Percentiles rank a stretch among this genome's conserved stretches.
phyloP scores from a whole-genome alignment of 2,888 invertebrate genomes.

The Microchrysa polita region DNA sequence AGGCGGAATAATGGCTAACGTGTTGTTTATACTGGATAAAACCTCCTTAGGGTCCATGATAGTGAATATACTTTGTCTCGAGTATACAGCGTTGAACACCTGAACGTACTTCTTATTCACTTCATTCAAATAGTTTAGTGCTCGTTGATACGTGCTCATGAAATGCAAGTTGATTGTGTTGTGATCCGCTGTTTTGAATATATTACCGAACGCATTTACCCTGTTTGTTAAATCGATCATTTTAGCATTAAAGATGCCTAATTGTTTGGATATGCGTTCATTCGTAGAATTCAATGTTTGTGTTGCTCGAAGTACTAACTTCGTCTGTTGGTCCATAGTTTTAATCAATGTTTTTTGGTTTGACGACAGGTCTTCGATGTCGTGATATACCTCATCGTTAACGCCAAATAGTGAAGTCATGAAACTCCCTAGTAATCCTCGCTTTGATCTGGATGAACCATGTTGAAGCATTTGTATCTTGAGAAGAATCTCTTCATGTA shows the following conservation, averaged over 20 bases:
- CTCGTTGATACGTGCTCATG: not conserved
- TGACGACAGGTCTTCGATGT: constrained; percentile 4
- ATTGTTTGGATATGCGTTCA: not conserved
- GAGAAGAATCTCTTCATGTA: too few species aligned
- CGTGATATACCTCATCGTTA: not conserved
- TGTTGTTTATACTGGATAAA: too few species aligned
- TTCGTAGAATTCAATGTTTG: too few species aligned
- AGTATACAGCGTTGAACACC: not conserved
- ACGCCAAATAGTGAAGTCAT: constrained; percentile 13
- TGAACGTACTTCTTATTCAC: not conserved
- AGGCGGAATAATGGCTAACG: too few species aligned
- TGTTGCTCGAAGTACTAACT: too few species aligned
- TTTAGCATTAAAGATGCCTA: not conserved
- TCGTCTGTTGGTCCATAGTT: too few species aligned
- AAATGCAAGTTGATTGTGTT: not conserved
- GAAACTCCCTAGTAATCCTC: not conserved
- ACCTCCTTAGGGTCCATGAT: too few species aligned
- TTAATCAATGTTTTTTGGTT: not conserved
- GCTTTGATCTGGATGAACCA: not conserved
- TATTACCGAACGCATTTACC: not conserved
- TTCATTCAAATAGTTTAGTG: not conserved
- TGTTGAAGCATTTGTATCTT: not conserved
- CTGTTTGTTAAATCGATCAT: not conserved
- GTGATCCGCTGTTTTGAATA: not conserved
- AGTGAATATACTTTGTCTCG: too few species aligned